A percentile compares a stretch with the other conserved stretches of the same genome.
Evolutionary conservation across 2,797 vertebrate species (phyloP).

Genomic region (Muscicapa striata): DNA sequence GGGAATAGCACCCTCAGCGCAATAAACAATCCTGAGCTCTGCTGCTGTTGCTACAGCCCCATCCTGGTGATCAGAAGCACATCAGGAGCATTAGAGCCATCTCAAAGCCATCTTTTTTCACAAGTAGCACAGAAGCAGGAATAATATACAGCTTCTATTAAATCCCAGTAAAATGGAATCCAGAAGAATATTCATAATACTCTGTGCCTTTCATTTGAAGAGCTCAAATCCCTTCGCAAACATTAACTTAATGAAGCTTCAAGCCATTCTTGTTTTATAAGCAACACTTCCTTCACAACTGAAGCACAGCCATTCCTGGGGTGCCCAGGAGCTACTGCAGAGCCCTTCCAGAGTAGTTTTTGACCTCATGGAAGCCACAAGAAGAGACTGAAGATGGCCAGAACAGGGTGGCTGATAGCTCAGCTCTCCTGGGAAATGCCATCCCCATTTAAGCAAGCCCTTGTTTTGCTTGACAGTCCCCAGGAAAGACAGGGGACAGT

Average conservation of each 20-base stretch:
- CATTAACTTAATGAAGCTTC: slow-evolving; percentile 55
- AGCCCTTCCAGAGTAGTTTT: background rate
- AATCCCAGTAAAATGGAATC: slow-evolving; percentile 15
- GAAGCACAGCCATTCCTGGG: background rate
- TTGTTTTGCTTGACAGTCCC: background rate
- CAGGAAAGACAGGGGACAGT: background rate
- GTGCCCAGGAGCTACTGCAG: background rate
- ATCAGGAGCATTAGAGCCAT: background rate
- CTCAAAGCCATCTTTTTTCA: background rate
- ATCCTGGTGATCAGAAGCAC: background rate
- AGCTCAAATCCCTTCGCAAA: slow-evolving; percentile 35
- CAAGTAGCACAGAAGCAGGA: background rate
- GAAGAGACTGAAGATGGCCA: background rate
- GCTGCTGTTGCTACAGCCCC: background rate
- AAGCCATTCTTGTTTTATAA: background rate
- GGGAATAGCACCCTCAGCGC: background rate
- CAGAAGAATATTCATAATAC: slow-evolving; percentile 24
- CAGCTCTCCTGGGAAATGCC: background rate
- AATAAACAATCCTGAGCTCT: background rate
- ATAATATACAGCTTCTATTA: slow-evolving; percentile 49
- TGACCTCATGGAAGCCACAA: background rate
- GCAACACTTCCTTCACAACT: background rate
- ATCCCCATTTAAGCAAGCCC: background rate
- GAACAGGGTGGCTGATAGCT: background rate
- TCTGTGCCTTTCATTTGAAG: background rate